A percentile compares a stretch with the other conserved stretches of the same genome.
These are phyloP conservation scores for Cottoperca gobio DNA, from an alignment of 2,797 vertebrate species.

Conservation along the genomic window DNA sequence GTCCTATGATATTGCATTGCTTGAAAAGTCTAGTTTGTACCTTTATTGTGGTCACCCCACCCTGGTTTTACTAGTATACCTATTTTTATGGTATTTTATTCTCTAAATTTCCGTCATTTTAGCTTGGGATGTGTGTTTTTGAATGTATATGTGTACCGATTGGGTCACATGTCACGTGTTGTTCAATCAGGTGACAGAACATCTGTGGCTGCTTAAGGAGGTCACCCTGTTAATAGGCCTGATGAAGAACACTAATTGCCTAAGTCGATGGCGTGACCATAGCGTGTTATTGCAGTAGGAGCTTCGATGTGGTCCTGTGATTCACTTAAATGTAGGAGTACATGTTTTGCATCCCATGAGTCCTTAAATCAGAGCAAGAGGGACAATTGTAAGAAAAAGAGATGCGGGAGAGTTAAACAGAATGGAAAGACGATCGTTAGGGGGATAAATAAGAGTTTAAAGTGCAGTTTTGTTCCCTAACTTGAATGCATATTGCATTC, in stretches of 20 bases:
- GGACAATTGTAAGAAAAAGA: background rate
- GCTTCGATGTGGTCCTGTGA: background rate
- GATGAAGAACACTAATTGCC: background rate
- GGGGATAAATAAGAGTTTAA: background rate
- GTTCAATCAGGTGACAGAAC: constrained; percentile 3
- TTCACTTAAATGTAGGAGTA: background rate
- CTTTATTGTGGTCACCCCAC: background rate
- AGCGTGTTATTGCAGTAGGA: background rate
- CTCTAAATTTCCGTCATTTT: background rate
- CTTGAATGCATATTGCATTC: background rate
- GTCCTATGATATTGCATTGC: too few species aligned
- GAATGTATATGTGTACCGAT: background rate
- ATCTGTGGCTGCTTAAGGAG: background rate
- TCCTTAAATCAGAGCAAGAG: background rate
- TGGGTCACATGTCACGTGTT: background rate
- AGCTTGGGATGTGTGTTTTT: background rate
- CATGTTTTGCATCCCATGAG: background rate
- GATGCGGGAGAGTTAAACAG: background rate
- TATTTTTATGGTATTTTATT: background rate
- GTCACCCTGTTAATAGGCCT: background rate
- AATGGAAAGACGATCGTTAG: background rate
- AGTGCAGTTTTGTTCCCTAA: background rate
- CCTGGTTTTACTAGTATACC: background rate
- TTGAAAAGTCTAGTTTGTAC: too few species aligned
- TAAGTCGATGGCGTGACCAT: background rate